A percentile compares a stretch with the other conserved stretches of the same genome.
These are phyloP conservation scores for Calephelis perditalis DNA, from an alignment of 2,888 invertebrate species.

Conservation along the genomic window DNA sequence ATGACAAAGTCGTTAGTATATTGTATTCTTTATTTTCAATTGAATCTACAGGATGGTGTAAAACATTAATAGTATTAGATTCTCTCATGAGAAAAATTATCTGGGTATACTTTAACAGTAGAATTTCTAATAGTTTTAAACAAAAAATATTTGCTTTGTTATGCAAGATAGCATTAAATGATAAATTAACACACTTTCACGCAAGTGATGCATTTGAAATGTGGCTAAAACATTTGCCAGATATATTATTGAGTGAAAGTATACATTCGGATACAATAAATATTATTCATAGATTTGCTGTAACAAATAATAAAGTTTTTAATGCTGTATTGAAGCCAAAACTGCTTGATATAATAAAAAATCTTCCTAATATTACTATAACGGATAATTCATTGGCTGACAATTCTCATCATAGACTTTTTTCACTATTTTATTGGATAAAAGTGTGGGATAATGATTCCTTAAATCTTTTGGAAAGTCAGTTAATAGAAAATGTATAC, in stretches of 20 bases:
- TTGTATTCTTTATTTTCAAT: slow-evolving; percentile 53
- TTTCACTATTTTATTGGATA: slow-evolving; percentile 76
- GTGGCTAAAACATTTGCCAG: slow-evolving; percentile 77
- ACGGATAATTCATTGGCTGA: slow-evolving; percentile 51
- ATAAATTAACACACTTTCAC: slow-evolving; percentile 57
- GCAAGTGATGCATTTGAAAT: slow-evolving; percentile 54
- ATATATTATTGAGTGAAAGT: slow-evolving; percentile 69
- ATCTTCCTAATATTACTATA: slow-evolving; percentile 56
- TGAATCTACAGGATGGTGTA: slow-evolving; percentile 58
- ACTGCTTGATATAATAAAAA: slow-evolving; percentile 60
- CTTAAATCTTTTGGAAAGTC: slow-evolving; percentile 58
- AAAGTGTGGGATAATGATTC: slow-evolving; percentile 60
- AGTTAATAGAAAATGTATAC: slow-evolving; percentile 51
- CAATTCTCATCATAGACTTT: slow-evolving; percentile 67
- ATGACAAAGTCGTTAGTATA: slow-evolving; percentile 47
- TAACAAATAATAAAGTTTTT: slow-evolving; percentile 71
- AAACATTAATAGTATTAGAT: slow-evolving; percentile 47
- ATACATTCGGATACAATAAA: slow-evolving; percentile 72
- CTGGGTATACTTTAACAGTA: slow-evolving; percentile 51
- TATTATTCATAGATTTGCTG: slow-evolving; percentile 77
- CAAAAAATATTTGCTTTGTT: slow-evolving; percentile 61
- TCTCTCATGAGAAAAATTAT: slow-evolving; percentile 58
- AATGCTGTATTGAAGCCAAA: slow-evolving; percentile 63
- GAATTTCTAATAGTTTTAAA: slow-evolving; percentile 43
- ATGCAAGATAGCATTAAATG: slow-evolving; percentile 64